A percentile compares a stretch with the other conserved stretches of the same genome.
Evolutionary conservation across 2,113 vertebrate species (phyloP).

Genomic region (Tautogolabrus adspersus): DNA sequence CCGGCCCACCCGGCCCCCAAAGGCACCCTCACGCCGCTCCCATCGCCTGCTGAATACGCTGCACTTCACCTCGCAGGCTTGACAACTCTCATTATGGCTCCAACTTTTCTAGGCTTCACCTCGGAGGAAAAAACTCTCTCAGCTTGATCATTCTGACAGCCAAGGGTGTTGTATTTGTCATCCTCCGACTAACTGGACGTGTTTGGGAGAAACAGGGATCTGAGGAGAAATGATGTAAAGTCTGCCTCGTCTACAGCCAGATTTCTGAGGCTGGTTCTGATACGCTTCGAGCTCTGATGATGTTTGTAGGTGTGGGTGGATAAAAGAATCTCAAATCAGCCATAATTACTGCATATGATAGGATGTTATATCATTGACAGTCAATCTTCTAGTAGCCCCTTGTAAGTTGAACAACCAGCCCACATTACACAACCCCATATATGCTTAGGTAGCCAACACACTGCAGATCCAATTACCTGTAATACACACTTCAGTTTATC

Average conservation of each 20-base stretch:
- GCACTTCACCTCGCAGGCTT: slow-evolving; percentile 67
- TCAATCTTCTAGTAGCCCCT: slow-evolving; percentile 60
- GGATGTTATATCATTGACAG: slow-evolving; percentile 57
- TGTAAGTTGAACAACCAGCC: slow-evolving; percentile 32
- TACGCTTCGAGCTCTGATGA: slow-evolving; percentile 47
- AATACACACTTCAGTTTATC: slow-evolving; percentile 98
- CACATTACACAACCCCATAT: slow-evolving; percentile 55
- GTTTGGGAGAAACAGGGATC: slow-evolving; percentile 46
- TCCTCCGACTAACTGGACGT: slow-evolving; percentile 75
- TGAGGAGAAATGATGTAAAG: slow-evolving; percentile 51
- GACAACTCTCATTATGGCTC: slow-evolving; percentile 79
- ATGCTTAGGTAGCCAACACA: slow-evolving; percentile 83
- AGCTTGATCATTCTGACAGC: slow-evolving; percentile 75
- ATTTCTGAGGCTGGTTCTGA: slow-evolving; percentile 44
- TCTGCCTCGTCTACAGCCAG: slow-evolving; percentile 20
- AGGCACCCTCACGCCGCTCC: slow-evolving; percentile 58
- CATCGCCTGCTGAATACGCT: slow-evolving; percentile 30
- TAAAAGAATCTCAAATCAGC: slow-evolving; percentile 52
- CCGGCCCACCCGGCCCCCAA: slow-evolving; percentile 62
- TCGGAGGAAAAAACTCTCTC: slow-evolving; percentile 63
- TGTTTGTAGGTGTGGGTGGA: slow-evolving; percentile 18
- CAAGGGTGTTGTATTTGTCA: slow-evolving; percentile 75
- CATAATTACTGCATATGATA: slow-evolving; percentile 40
- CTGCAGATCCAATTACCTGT: slow-evolving; percentile 95
- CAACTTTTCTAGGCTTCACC: slow-evolving; percentile 74